These are phyloP conservation scores for Amphimallon solstitiale DNA, from an alignment of 2,888 invertebrate genomes.

Conservation along the genomic window DNA sequence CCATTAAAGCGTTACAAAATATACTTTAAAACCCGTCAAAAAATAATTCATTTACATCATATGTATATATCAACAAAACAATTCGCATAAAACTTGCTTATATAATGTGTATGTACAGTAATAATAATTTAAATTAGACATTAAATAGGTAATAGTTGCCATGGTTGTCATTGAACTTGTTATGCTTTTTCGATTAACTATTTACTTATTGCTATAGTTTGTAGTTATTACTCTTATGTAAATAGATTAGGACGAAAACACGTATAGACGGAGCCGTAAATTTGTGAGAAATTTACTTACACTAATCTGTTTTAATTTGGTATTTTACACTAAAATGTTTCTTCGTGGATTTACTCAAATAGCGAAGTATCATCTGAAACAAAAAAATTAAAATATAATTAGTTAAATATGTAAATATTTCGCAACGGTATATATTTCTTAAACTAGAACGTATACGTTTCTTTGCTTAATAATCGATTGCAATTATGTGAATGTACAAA, in stretches of 20 bases:
- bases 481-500: too few species aligned
- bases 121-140: constrained; percentile 14
- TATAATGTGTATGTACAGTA: constrained; percentile 16
- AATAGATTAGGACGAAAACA: constrained; percentile 28
- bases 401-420: neutral
- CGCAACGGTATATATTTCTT: neutral
- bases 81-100: neutral
- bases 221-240: neutral
- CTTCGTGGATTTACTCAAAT: constrained; percentile 13
- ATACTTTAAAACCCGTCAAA: constrained; percentile 19
- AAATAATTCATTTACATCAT: constrained; percentile 7
- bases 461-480: neutral
- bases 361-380: constrained; percentile 22
- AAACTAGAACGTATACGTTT: neutral
- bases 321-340: constrained; percentile 16
- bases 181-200: neutral
- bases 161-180: neutral
- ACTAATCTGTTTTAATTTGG: constrained; percentile 14
- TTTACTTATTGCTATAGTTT: too few species aligned
- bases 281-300: constrained; percentile 18
- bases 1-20: constrained; percentile 1
- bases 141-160: neutral
- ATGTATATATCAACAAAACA: constrained; percentile 2
- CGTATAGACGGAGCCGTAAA: constrained; percentile 20
- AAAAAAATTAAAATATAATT: neutral